Conservation (phyloP, 2,113 vertebrate species). For the Macrotus californicus region DNA sequence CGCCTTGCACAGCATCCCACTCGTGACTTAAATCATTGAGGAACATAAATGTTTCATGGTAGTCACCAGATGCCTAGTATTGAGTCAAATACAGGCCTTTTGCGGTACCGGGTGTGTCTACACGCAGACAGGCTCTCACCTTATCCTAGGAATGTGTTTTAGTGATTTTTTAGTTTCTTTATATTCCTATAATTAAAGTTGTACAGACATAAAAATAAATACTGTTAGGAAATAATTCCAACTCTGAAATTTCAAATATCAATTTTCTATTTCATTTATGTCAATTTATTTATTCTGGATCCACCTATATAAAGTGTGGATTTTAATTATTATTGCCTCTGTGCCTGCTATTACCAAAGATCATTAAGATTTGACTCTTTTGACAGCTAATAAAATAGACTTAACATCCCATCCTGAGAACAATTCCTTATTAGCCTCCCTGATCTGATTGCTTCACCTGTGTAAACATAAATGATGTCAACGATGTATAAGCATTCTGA, state of each 20-base stretch:
- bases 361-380: conserved; percentile 27
- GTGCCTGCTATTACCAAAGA: not conserved
- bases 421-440: not conserved
- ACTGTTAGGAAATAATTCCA: not conserved
- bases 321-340: not conserved
- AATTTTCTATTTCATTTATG: not conserved
- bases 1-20: not conserved
- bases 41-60: not conserved
- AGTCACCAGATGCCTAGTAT: not conserved
- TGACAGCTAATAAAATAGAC: not conserved
- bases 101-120: not conserved
- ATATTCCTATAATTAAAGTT: not conserved
- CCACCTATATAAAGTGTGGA: not conserved
- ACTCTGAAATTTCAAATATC: not conserved
- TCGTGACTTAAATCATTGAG: not conserved
- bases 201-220: not conserved
- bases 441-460: conserved; percentile 4
- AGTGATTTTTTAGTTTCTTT: not conserved
- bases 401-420: conserved; percentile 4
- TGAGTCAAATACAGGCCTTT: not conserved
- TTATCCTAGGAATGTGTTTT: not conserved
- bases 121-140: fast-evolving
- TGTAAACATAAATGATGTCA: not conserved
- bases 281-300: not conserved
- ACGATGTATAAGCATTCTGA: not conserved